Conservation (phyloP, 2,113 vertebrate genomes). For the Cettia cetti region DNA sequence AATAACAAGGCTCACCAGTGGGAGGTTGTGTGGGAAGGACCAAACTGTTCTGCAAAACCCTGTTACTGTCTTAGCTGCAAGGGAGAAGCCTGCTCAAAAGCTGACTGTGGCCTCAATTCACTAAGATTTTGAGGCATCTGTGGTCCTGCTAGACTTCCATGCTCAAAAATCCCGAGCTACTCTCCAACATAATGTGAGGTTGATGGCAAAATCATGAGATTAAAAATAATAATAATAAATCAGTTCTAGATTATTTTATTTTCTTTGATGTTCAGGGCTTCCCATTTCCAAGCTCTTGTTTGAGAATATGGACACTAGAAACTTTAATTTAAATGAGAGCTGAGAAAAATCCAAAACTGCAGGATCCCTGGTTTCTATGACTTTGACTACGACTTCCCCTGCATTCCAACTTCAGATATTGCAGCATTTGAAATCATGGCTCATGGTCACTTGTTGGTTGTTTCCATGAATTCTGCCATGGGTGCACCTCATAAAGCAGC, state of each 20-base stretch:
- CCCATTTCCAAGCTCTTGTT: constrained; percentile 31
- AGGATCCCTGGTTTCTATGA: background rate
- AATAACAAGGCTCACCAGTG: background rate
- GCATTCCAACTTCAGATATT: background rate
- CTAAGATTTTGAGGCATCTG: constrained; percentile 22
- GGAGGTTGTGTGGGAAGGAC: background rate
- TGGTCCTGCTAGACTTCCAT: constrained; percentile 1
- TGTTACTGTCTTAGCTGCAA: background rate
- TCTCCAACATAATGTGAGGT: constrained; percentile 10
- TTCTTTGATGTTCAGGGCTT: constrained; percentile 40
- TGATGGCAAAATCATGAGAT: constrained; percentile 25
- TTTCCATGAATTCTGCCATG: background rate
- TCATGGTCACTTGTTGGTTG: background rate
- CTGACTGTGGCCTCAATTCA: background rate
- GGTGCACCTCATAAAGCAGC: background rate
- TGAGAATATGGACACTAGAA: background rate
- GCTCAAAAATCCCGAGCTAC: background rate
- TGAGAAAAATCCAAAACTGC: background rate
- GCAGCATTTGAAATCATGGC: background rate
- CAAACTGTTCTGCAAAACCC: background rate
- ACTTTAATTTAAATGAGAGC: background rate
- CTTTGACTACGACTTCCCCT: background rate
- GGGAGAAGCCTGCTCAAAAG: background rate
- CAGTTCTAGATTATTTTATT: constrained; percentile 14
- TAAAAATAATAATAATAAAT: background rate